These are phyloP conservation scores for Aporrectodea caliginosa DNA, from an alignment of 1,140 invertebrate genomes.

Conservation along the genomic window DNA sequence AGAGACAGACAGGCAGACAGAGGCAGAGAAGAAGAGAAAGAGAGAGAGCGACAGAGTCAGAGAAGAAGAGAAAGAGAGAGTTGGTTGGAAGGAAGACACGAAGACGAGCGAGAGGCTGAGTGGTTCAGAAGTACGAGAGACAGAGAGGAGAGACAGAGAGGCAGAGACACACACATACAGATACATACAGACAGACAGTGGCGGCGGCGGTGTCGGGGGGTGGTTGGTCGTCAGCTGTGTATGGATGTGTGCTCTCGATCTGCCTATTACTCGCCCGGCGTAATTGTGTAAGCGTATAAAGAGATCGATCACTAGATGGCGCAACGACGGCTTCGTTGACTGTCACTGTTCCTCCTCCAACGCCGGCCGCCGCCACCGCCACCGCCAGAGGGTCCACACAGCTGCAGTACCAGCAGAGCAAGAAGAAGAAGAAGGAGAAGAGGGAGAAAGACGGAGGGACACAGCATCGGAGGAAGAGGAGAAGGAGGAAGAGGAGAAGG, in stretches of 20 bases:
- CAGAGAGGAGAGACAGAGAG: too few relatives aligned
- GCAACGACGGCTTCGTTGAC: neutral
- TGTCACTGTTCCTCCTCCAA: neutral
- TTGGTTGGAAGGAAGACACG: too few relatives aligned
- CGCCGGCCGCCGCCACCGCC: too few relatives aligned
- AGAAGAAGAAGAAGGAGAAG: neutral
- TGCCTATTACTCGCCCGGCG: neutral
- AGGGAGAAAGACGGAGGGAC: neutral
- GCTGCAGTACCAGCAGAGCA: too few relatives aligned
- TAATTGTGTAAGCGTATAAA: constrained; percentile 3
- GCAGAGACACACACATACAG: neutral
- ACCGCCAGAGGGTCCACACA: too few relatives aligned
- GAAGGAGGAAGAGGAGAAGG: neutral
- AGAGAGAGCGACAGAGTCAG: neutral
- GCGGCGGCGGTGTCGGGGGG: neutral
- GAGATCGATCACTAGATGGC: neutral
- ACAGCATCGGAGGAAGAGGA: neutral
- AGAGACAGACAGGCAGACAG: neutral
- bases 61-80: too few relatives aligned
- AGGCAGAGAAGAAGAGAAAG: neutral
- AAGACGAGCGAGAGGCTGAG: too few relatives aligned
- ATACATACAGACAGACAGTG: too few relatives aligned
- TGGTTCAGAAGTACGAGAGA: too few relatives aligned
- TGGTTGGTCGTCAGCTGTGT: neutral
- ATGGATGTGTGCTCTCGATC: neutral